A percentile compares a stretch with the other conserved stretches of the same genome.
Evolutionary conservation across 2,888 invertebrate species (phyloP).

Genomic region (Netelia melanura): DNA sequence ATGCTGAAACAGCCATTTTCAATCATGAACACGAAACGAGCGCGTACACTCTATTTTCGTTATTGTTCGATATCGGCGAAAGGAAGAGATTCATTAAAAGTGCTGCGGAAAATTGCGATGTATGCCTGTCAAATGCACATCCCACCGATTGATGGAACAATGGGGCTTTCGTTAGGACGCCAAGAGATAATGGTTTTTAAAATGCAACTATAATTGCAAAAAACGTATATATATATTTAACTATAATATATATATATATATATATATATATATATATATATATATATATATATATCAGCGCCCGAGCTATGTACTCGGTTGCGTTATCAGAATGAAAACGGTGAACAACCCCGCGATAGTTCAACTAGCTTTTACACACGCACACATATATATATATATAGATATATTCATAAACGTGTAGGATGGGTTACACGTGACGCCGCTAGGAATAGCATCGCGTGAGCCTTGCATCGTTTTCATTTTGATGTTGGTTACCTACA

Average conservation of each 20-base stretch:
- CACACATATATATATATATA: neutral
- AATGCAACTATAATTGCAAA: neutral
- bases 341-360: constrained; percentile 39
- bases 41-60: too few species aligned
- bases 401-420: too few species aligned
- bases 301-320: neutral
- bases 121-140: too few species aligned
- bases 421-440: constrained; percentile 13
- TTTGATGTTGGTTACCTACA: constrained; percentile 41
- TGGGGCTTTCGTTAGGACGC: too few species aligned
- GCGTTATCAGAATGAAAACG: neutral
- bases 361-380: neutral
- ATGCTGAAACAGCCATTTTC: too few species aligned
- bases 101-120: too few species aligned
- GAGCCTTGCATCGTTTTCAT: constrained; percentile 43
- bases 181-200: too few species aligned
- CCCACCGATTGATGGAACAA: too few species aligned
- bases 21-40: too few species aligned
- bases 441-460: constrained; percentile 50
- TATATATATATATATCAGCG: neutral
- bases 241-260: neutral
- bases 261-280: neutral
- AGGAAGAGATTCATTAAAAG: too few species aligned
- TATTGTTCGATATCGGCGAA: too few species aligned
- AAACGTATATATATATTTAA: too few species aligned